Percentiles rank a stretch among this genome's conserved stretches.
Evolutionary conservation across 2,888 invertebrate species (phyloP).

Genomic region (Macrosiphum euphorbiae): DNA sequence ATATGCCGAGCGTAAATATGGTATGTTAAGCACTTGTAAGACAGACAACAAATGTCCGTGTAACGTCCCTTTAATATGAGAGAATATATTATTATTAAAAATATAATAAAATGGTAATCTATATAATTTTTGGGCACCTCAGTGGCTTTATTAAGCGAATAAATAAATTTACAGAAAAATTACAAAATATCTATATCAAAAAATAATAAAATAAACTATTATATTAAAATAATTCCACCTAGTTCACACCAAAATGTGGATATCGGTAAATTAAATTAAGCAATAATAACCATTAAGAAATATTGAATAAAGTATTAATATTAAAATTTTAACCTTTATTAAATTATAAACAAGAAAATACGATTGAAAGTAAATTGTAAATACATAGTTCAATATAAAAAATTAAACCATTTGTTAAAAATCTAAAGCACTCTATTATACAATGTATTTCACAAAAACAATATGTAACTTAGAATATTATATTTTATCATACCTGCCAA

Average conservation of each 20-base stretch:
- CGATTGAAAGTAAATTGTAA: background rate
- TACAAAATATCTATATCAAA: background rate
- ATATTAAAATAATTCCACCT: no score
- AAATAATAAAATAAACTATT: background rate
- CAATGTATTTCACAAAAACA: background rate
- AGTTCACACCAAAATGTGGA: no score
- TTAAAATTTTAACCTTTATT: background rate
- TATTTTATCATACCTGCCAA: conserved; percentile 39
- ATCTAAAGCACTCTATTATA: background rate
- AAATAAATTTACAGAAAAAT: background rate
- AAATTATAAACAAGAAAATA: background rate
- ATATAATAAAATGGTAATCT: background rate
- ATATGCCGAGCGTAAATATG: no score
- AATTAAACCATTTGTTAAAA: background rate
- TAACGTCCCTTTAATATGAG: background rate
- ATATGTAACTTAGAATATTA: background rate
- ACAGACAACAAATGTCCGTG: no score
- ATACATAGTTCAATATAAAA: background rate
- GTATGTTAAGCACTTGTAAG: no score
- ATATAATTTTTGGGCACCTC: background rate
- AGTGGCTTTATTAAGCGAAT: background rate
- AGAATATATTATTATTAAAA: background rate
- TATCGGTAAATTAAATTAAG: background rate
- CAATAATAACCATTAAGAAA: background rate
- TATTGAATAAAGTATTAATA: background rate